A percentile compares a stretch with the other conserved stretches of the same genome.
These are phyloP conservation scores for Rhadinocentrus ornatus DNA, from an alignment of 2,797 vertebrate species.

Conservation along the genomic window DNA sequence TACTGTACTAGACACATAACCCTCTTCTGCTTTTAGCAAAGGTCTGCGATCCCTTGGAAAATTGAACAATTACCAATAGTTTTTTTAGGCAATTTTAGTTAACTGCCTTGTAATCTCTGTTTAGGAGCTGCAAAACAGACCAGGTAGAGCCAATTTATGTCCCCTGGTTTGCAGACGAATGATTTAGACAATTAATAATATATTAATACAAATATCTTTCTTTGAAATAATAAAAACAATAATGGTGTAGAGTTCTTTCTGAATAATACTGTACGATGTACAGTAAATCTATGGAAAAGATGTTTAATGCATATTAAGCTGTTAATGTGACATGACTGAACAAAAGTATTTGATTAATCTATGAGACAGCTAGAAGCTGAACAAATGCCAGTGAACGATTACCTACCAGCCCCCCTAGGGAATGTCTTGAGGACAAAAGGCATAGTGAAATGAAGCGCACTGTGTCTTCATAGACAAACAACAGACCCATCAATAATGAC, in stretches of 20 bases:
- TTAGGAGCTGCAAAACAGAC: background rate
- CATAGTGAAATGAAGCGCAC: constrained; percentile 2
- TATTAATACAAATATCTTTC: background rate
- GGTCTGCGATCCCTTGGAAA: too few species aligned
- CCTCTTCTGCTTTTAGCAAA: background rate
- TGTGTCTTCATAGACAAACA: constrained; percentile 11
- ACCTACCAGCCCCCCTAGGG: constrained; percentile 19
- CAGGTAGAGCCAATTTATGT: background rate
- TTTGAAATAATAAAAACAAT: background rate
- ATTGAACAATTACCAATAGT: too few species aligned
- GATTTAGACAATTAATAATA: background rate
- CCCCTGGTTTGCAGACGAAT: too few species aligned
- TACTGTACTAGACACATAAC: background rate
- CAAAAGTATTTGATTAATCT: constrained; percentile 17
- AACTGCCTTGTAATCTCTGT: background rate
- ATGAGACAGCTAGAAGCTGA: constrained; percentile 12
- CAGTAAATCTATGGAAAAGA: background rate
- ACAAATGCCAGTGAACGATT: constrained; percentile 6
- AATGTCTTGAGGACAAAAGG: constrained; percentile 28
- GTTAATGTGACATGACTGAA: background rate
- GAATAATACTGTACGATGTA: background rate
- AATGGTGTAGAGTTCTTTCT: background rate
- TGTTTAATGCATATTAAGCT: background rate
- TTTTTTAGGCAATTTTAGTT: too few species aligned
- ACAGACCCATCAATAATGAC: constrained; percentile 35